Conservation (phyloP, 1,140 invertebrate species). For the Augochlora pura region DNA sequence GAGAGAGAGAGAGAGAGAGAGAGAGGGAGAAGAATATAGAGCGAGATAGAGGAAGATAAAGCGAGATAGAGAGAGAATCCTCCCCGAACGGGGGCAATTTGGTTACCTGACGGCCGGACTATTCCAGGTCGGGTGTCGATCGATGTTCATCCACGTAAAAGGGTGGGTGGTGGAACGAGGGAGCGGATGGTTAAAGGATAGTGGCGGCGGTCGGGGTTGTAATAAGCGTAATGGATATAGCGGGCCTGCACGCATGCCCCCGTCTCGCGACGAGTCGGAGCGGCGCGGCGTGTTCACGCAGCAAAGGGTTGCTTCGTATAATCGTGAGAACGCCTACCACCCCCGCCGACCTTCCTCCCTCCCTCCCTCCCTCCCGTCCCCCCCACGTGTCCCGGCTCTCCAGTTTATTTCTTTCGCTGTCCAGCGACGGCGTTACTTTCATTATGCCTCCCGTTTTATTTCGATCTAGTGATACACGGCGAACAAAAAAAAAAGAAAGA, state of each 20-base stretch:
- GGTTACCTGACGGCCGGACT: conserved; percentile 65
- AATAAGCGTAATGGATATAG: conserved; percentile 70
- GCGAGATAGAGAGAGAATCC: not conserved
- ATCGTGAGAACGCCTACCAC: conserved; percentile 59
- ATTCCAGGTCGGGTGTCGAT: conserved; percentile 74
- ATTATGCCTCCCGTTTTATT: conserved; percentile 41
- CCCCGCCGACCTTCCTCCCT: conserved; percentile 25
- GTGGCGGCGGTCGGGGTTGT: conserved; percentile 62
- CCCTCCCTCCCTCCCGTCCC: too few relatives aligned
- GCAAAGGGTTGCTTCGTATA: conserved; percentile 65
- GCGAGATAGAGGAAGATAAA: too few relatives aligned
- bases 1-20: too few relatives aligned
- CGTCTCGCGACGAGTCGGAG: conserved; percentile 42
- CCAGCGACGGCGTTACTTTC: conserved; percentile 44
- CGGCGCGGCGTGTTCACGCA: conserved; percentile 56
- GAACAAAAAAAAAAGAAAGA: not conserved
- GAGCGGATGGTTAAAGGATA: conserved; percentile 68
- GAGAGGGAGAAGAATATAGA: too few relatives aligned
- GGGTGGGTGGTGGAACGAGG: conserved; percentile 73
- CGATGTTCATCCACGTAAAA: conserved; percentile 79
- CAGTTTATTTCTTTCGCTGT: conserved; percentile 42
- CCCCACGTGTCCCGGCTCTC: not conserved
- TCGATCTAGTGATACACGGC: conserved; percentile 22
- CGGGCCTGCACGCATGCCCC: conserved; percentile 64
- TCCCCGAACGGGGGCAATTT: conserved; percentile 60